Evolutionary conservation across 1,140 invertebrate species (phyloP).

Genomic region (Drosophila persimilis): DNA sequence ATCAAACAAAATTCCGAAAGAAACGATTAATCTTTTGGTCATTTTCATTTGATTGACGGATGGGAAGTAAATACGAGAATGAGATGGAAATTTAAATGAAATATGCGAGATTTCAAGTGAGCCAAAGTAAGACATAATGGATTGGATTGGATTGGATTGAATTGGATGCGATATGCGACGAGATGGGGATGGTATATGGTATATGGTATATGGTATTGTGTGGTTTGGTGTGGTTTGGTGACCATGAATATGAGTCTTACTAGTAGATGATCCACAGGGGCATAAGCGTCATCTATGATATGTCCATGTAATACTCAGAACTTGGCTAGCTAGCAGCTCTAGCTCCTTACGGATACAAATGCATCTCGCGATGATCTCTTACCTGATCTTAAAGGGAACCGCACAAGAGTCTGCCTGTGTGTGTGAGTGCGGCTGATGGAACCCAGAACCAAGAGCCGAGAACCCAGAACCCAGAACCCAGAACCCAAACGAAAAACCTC

Average conservation of each 20-base stretch:
- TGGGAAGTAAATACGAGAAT: slow-evolving; percentile 74
- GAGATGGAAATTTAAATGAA: slow-evolving; percentile 52
- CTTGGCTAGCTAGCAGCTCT: background rate
- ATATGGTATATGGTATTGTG: too few relatives aligned
- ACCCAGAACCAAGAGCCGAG: background rate
- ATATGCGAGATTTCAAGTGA: slow-evolving; percentile 47
- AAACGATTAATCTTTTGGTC: slow-evolving; percentile 83
- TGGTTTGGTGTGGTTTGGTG: too few relatives aligned
- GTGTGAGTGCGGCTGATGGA: slow-evolving; percentile 9
- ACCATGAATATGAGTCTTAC: too few relatives aligned
- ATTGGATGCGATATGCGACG: too few relatives aligned
- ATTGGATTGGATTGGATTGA: slow-evolving; percentile 18
- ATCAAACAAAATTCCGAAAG: slow-evolving; percentile 82
- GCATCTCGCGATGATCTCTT: slow-evolving; percentile 11
- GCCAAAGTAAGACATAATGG: slow-evolving; percentile 34
- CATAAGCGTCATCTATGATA: too few relatives aligned
- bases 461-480: slow-evolving; percentile 30
- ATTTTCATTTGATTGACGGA: slow-evolving; percentile 82
- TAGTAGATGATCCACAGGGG: too few relatives aligned
- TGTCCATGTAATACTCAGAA: too few relatives aligned
- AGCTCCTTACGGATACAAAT: background rate
- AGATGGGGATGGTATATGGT: too few relatives aligned
- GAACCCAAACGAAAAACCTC: slow-evolving; percentile 39
- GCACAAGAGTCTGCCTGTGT: background rate
- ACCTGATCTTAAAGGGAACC: slow-evolving; percentile 39